Conservation (phyloP, 1,140 invertebrate genomes). For the Bombus confusus region DNA sequence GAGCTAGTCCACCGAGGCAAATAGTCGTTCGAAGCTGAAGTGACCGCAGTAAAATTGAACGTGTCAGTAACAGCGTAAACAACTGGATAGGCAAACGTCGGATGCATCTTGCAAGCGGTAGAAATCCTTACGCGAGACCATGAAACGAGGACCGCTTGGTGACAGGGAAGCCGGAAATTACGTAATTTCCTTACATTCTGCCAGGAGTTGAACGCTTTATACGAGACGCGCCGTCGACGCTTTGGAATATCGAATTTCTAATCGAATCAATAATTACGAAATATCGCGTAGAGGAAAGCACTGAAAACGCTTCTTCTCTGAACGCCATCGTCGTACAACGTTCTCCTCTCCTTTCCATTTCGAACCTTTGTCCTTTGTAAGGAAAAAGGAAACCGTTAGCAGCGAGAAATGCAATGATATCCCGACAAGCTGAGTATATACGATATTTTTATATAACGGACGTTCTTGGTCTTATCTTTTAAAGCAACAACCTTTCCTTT, state of each 20-base stretch:
- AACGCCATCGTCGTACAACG: not conserved
- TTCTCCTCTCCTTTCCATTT: constrained; percentile 1
- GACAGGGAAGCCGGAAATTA: constrained; percentile 66
- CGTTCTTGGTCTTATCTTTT: no score
- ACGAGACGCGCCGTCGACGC: not conserved
- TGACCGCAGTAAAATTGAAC: constrained; percentile 17
- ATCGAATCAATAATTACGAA: constrained; percentile 61
- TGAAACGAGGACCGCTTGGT: constrained; percentile 13
- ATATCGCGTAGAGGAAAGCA: constrained; percentile 23
- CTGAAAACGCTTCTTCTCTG: constrained; percentile 3
- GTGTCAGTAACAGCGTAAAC: constrained; percentile 4
- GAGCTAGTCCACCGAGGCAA: not conserved
- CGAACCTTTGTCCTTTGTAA: not conserved
- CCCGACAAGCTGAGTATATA: not conserved
- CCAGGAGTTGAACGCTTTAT: constrained; percentile 27
- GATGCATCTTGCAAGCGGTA: constrained; percentile 41
- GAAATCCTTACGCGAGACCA: constrained; percentile 46
- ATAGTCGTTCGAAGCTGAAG: not conserved
- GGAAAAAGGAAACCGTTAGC: constrained; percentile 6
- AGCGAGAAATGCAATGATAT: not conserved
- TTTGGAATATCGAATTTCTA: constrained; percentile 45
- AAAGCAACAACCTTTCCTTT: not conserved
- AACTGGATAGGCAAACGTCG: constrained; percentile 20
- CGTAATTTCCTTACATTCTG: constrained; percentile 68
- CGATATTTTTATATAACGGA: not conserved